Evolutionary conservation across 92 coral and sea anemone genomes (phyloP).

Genomic region (Palythoa heliodiscus): DNA sequence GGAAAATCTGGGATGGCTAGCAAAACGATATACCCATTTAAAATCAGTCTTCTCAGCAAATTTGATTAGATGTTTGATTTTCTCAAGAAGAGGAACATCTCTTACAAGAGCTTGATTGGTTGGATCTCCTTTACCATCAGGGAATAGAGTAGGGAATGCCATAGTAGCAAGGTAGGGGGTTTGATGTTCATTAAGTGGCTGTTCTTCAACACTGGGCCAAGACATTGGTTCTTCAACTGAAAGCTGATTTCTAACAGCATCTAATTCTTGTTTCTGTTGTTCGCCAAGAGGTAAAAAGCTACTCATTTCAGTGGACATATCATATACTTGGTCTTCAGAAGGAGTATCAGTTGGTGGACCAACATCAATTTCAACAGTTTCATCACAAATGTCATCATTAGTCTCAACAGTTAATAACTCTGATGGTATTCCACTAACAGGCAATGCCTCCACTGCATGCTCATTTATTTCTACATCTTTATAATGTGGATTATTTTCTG

Average conservation of each 20-base stretch:
- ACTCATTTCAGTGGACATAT: constrained; percentile 41
- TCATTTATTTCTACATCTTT: constrained; percentile 40
- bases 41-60: constrained; percentile 3
- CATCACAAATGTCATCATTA: constrained; percentile 30
- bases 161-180: constrained; percentile 44
- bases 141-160: background rate
- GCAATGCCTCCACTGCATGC: constrained; percentile 31
- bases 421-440: constrained; percentile 44
- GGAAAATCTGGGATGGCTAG: no score
- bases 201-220: constrained; percentile 31
- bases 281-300: constrained; percentile 39
- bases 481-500: no score
- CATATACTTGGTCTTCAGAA: constrained; percentile 37
- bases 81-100: constrained; percentile 3
- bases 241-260: constrained; percentile 49
- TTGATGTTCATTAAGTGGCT: constrained; percentile 8
- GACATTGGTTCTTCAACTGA: constrained; percentile 33
- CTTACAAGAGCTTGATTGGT: background rate
- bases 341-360: constrained; percentile 42
- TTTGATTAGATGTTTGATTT: constrained; percentile 1
- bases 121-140: constrained; percentile 1
- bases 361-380: constrained; percentile 50
- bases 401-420: constrained; percentile 35
- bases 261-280: constrained; percentile 51
- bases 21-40: background rate